A percentile compares a stretch with the other conserved stretches of the same genome.
Conservation (phyloP, 2,113 vertebrate genomes). For the Rhabdornis inornatus region DNA sequence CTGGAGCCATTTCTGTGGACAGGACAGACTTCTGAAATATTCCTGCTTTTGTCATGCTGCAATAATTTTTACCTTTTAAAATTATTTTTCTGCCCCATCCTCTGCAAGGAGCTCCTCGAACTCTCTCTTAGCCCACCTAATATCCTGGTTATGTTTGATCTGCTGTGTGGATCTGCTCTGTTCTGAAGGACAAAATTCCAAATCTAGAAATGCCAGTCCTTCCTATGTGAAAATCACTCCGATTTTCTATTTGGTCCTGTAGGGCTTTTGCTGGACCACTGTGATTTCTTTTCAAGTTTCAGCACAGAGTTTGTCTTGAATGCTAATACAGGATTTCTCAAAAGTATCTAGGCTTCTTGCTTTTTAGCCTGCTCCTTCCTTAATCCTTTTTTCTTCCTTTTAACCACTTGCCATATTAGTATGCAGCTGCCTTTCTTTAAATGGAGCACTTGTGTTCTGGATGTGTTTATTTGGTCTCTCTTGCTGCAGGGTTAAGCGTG, state of each 20-base stretch:
- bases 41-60: neutral
- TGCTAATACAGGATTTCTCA: neutral
- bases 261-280: neutral
- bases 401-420: neutral
- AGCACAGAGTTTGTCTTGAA: neutral
- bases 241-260: neutral
- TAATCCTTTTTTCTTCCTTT: neutral
- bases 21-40: neutral
- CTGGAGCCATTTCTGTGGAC: neutral
- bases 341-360: neutral
- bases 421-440: neutral
- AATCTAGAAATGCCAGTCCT: neutral
- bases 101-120: neutral
- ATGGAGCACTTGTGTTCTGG: neutral
- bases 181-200: neutral
- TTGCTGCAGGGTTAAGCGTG: neutral
- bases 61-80: neutral
- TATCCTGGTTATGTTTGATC: neutral
- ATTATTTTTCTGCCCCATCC: neutral
- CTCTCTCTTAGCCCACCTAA: neutral
- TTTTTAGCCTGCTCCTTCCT: neutral
- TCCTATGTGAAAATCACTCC: neutral
- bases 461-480: neutral
- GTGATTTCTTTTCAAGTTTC: neutral
- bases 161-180: neutral